phyloP scores from a whole-genome alignment of 2,888 invertebrate genomes.

The Candidula unifasciata region DNA sequence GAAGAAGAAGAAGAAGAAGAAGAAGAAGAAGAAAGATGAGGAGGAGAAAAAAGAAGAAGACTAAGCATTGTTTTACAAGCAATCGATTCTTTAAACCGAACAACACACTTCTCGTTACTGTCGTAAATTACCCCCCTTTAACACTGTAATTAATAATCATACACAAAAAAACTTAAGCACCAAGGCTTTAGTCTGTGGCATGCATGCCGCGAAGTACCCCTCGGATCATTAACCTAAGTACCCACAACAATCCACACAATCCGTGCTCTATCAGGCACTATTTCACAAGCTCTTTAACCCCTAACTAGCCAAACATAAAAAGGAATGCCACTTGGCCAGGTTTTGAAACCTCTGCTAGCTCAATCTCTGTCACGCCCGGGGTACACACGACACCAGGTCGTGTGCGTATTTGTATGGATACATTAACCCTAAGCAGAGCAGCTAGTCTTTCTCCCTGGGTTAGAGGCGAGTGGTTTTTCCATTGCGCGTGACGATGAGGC shows the following conservation, averaged over 20 bases:
- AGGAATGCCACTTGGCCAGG: neutral
- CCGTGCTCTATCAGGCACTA: neutral
- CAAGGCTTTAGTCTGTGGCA: neutral
- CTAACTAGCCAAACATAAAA: neutral
- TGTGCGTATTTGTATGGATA: neutral
- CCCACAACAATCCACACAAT: neutral
- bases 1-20: no score
- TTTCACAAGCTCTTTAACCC: neutral
- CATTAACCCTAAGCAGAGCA: neutral
- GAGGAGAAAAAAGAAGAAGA: no score
- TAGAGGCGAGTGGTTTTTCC: neutral
- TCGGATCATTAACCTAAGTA: slow-evolving; percentile 19
- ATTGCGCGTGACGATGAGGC: slow-evolving; percentile 9
- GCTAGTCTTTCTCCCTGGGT: neutral
- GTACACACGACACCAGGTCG: neutral
- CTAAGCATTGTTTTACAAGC: no score
- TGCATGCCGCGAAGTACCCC: neutral
- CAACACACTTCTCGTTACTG: no score
- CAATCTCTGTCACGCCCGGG: slow-evolving; percentile 14
- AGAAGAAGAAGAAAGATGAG: no score
- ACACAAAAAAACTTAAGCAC: neutral
- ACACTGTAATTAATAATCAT: neutral
- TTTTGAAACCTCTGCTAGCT: neutral
- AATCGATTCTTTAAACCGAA: no score
- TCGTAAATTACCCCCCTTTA: neutral